Conservation (phyloP, 2,888 invertebrate genomes). For the Oeneis ivallda region DNA sequence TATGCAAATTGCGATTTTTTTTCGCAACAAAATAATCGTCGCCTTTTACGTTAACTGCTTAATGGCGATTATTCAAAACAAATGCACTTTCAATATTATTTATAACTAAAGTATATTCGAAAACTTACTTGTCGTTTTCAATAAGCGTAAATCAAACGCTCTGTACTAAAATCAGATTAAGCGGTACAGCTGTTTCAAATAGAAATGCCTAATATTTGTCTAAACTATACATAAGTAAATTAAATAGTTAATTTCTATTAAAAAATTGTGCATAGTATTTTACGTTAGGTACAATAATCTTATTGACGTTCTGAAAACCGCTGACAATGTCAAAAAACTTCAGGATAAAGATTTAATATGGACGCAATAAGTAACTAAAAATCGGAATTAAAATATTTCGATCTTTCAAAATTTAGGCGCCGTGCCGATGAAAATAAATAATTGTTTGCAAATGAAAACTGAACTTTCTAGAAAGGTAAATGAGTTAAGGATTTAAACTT, state of each 20-base stretch:
- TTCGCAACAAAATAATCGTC: neutral
- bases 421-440: constrained; percentile 78
- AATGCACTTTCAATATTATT: neutral
- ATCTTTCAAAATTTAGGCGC: constrained; percentile 64
- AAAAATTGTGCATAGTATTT: neutral
- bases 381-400: constrained; percentile 46
- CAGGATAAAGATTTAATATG: constrained; percentile 40
- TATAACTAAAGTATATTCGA: neutral
- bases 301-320: constrained; percentile 28
- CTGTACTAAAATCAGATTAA: neutral
- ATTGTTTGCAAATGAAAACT: constrained; percentile 76
- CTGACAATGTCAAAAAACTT: constrained; percentile 33
- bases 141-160: neutral
- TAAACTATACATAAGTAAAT: neutral
- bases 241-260: too few relatives aligned
- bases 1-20: neutral
- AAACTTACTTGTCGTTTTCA: neutral
- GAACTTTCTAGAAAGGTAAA: constrained; percentile 62
- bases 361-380: constrained; percentile 44
- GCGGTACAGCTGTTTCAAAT: neutral
- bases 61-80: neutral
- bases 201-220: neutral
- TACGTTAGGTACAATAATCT: neutral
- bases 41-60: neutral
- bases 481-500: constrained; percentile 72